Percentiles rank a stretch among this genome's conserved stretches.
Evolutionary conservation across 2,797 vertebrate species (phyloP).

Genomic region (Morelia viridis): DNA sequence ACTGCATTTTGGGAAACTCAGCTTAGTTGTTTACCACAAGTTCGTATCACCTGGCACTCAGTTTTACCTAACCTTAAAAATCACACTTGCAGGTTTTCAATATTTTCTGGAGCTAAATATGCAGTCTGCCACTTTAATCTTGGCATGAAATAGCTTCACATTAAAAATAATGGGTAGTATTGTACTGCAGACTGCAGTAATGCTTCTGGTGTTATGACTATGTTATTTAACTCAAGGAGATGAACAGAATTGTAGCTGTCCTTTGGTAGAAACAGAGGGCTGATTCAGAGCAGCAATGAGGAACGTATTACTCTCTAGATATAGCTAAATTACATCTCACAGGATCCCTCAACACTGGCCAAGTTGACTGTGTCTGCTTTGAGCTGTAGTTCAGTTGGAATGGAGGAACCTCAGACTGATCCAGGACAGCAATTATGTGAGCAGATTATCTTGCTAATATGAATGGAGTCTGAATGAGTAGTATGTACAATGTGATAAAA

Average conservation of each 20-base stretch:
- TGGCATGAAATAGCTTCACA: not conserved
- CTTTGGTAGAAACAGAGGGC: not conserved
- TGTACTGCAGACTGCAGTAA: not conserved
- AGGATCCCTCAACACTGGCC: not conserved
- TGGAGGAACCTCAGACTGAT: too few relatives aligned
- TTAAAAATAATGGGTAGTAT: not conserved
- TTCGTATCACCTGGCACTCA: not conserved
- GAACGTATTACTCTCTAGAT: not conserved
- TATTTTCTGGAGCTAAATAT: not conserved
- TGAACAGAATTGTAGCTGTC: not conserved
- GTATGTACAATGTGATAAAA: not conserved
- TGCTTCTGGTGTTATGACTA: not conserved
- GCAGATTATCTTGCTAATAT: too few relatives aligned
- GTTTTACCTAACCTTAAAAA: not conserved
- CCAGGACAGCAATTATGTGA: too few relatives aligned
- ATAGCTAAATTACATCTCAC: not conserved
- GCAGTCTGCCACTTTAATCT: not conserved
- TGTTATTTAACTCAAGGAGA: not conserved
- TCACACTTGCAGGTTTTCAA: not conserved
- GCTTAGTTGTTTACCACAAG: not conserved
- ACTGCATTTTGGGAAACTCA: not conserved
- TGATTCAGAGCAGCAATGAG: not conserved
- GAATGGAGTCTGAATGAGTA: not conserved
- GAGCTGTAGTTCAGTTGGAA: too few relatives aligned
- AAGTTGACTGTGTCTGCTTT: too few relatives aligned